Evolutionary conservation across 2,888 invertebrate species (phyloP), one percentile per base, ranked within the genome.

Genomic region (Sesia bembeciformis): DNA sequence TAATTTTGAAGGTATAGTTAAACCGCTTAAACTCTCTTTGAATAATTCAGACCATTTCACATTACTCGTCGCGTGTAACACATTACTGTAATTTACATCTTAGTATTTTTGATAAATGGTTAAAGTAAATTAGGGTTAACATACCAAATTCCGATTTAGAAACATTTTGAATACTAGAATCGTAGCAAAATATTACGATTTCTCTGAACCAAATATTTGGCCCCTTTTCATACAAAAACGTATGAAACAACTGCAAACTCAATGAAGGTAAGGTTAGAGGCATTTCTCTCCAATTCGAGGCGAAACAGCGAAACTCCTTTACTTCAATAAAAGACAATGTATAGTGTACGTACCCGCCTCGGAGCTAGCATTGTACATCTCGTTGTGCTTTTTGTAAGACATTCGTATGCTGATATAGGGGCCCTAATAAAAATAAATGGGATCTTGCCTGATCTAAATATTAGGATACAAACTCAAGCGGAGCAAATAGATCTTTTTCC

Each of bases 391-490:
- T 74, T 76, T 75, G 72, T 70, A 64, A 68, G 63, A 74, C 78
- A 82, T 82, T 82, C 67, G 74, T 80, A 81, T 82, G 80, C 80
- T 79, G 80, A 81, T 81, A 76, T 65, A 70, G 70, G 67, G 62
- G 64, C 73, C 76, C 72, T 76, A 79, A 82, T 81, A 83, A 82
- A 83, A 81, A 80, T 72, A 78, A 81, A 81, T 76, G 73, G 76
- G 70, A 74, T 74, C 75, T 75, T 67, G 64, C 68, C 70, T 72
- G 78, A 79, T 81, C 79, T 77, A 74, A 79, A 81, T 81, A 81
- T 80, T 72, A 75, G 76, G 76, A 79, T 74, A 81, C 78, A 76
- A 76, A 75, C 74, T 75, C 54, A 63, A 65, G 62, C 62, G 60
- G 58, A 68, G 60, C 58, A 58, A 68, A 73, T 70, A 66, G 62